A percentile compares a stretch with the other conserved stretches of the same genome.
phyloP scores from a whole-genome alignment of 2,113 vertebrate species.

The Oryctolagus cuniculus region DNA sequence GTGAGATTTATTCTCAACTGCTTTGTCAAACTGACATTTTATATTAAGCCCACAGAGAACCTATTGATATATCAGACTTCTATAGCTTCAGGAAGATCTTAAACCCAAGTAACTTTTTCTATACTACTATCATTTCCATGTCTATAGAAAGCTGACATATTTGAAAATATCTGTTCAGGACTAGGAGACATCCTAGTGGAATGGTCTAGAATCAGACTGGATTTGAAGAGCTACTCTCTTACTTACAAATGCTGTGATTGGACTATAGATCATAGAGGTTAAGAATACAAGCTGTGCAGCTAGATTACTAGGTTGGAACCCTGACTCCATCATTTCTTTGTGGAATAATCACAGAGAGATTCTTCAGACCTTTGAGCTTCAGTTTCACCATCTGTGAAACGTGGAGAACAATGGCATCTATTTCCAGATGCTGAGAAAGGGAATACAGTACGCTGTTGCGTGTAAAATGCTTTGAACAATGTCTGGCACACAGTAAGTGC shows the following conservation, averaged over 20 bases:
- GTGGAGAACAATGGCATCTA: background rate
- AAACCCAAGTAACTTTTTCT: constrained; percentile 24
- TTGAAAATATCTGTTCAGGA: background rate
- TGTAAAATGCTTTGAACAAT: background rate
- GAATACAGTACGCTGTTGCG: background rate
- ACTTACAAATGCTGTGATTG: background rate
- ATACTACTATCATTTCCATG: background rate
- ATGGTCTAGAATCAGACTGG: background rate
- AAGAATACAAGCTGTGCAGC: background rate
- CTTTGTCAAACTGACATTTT: constrained; percentile 31
- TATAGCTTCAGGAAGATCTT: constrained; percentile 9
- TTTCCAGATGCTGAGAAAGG: background rate
- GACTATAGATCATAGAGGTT: background rate
- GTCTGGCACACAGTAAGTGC: background rate
- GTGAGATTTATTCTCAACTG: constrained; percentile 31
- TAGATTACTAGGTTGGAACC: background rate
- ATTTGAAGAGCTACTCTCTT: background rate
- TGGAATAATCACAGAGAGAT: background rate
- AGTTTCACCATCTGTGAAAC: background rate
- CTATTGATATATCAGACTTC: background rate
- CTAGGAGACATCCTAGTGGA: background rate
- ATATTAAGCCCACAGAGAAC: constrained; percentile 53
- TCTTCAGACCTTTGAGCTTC: background rate
- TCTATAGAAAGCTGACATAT: background rate
- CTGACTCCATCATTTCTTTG: background rate